Evolutionary conservation across 2,888 invertebrate genomes (phyloP), one percentile per base, ranked within the genome.

Genomic region (Drosophila neonasuta): DNA sequence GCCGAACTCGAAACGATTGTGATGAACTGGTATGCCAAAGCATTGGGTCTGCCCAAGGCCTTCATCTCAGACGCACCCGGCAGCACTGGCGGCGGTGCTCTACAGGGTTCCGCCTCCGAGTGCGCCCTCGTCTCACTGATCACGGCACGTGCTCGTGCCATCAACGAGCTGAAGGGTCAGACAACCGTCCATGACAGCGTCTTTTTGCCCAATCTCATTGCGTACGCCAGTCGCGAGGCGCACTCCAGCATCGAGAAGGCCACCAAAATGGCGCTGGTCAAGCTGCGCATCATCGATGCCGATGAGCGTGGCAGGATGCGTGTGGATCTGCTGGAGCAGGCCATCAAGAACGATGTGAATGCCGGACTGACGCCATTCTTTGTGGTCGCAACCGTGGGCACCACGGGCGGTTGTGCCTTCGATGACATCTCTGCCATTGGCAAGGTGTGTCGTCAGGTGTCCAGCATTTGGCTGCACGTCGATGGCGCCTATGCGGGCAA

Each of bases 401-500:
- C 97, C 1, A 97, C 97, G 0, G 94, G 95, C 0, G 94, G 95
- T 63, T 96, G 96, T 87, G 95, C 96, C 0, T 97, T 97, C 88
- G 97, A 97, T 90, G 95, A 95, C 78, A 91, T 97, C 9, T 91
- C 92, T 0, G 96, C 96, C 91, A 93, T 97, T 58, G 95, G 97
- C 2, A 94, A 95, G 15, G 93, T 96, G 2, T 94, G 94, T 75
- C 92, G 92, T 61, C 91, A 88, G 52, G 79, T 89, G 11, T 92
- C 94, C 0, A 92, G 92, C 55, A 92, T 95, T n/a, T 97, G 97
- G 97, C 92, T 97, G 29, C 97, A 97, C 89, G 95, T 96, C 2
- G 97, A 97, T 89, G 96, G 95, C 0, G 97, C 97, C 0, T 97
- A 97, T 88, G 97, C 96, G 1, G 97, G 97, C 3, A 96, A 94